Conservation (phyloP, 2,113 vertebrate genomes). For the Cynoglossus semilaevis region DNA sequence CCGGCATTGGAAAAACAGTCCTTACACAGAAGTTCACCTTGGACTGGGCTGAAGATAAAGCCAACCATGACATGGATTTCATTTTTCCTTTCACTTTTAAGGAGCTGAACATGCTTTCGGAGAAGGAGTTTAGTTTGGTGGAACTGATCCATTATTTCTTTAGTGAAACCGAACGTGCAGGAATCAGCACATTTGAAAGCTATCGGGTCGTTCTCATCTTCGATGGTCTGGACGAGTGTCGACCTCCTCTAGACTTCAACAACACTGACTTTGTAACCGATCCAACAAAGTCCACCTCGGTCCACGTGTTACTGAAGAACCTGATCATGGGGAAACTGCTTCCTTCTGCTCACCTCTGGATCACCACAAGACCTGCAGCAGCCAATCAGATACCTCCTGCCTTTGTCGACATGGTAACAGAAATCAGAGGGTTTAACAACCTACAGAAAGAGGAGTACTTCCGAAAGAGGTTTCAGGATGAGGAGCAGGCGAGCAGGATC, state of each 20-base stretch:
- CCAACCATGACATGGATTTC: conserved; percentile 7
- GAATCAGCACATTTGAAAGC: conserved; percentile 1
- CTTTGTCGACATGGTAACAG: conserved; percentile 22
- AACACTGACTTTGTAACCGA: conserved; percentile 5
- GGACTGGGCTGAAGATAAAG: conserved; percentile 19
- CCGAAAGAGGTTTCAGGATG: conserved; percentile 17
- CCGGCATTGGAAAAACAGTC: conserved; percentile 16
- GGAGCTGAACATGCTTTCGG: conserved; percentile 28
- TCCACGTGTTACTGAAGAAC: conserved; percentile 9
- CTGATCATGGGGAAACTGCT: conserved; percentile 23
- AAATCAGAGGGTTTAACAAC: conserved; percentile 19
- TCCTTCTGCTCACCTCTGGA: conserved; percentile 10
- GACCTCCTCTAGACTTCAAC: conserved; percentile 11
- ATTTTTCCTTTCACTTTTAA: conserved; percentile 31
- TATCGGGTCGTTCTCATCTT: conserved; percentile 21
- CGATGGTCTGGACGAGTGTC: conserved; percentile 17
- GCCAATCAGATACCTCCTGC: conserved; percentile 29
- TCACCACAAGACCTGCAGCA: conserved; percentile 25
- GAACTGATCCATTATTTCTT: conserved; percentile 29
- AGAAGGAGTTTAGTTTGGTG: conserved; percentile 19
- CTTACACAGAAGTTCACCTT: conserved; percentile 24
- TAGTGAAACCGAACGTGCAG: conserved; percentile 9
- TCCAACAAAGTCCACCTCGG: not conserved
- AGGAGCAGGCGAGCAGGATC: conserved; percentile 6
- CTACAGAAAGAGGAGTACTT: conserved; percentile 21